Percentiles rank a stretch among this genome's conserved stretches.
phyloP scores from a whole-genome alignment of 2,797 vertebrate species.

The Ctenopoma multispine region DNA sequence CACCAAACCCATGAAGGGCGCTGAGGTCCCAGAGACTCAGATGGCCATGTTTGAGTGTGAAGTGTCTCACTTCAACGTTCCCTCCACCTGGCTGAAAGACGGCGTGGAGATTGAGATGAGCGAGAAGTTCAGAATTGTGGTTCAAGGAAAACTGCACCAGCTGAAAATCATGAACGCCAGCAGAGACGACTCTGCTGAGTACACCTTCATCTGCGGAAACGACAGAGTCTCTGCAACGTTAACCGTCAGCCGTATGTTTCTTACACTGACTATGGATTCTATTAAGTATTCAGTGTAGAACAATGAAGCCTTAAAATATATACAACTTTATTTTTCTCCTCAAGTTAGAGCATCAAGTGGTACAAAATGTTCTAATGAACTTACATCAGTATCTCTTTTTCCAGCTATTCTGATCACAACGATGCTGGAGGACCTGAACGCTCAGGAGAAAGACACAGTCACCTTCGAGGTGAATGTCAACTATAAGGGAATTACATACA shows the following conservation, averaged over 20 bases:
- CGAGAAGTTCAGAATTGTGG: constrained; percentile 94
- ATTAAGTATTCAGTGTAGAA: too few relatives aligned
- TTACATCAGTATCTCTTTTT: constrained; percentile 12
- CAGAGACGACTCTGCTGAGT: constrained; percentile 92
- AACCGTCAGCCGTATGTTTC: constrained; percentile 89
- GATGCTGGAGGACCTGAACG: constrained; percentile 93
- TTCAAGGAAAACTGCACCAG: constrained; percentile 96
- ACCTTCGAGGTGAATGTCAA: constrained; percentile 97
- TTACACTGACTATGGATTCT: not conserved
- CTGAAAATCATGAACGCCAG: constrained; percentile 94
- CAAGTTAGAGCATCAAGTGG: too few relatives aligned
- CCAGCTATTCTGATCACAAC: constrained; percentile 92
- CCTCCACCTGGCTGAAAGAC: constrained; percentile 93
- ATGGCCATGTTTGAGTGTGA: constrained; percentile 94
- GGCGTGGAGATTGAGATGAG: constrained; percentile 97
- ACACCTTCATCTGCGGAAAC: constrained; percentile 94
- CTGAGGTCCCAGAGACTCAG: constrained; percentile 93
- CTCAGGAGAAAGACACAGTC: constrained; percentile 96
- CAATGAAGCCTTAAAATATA: too few relatives aligned
- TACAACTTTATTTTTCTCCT: too few relatives aligned
- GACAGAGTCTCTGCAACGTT: constrained; percentile 91
- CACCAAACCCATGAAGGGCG: constrained; percentile 90
- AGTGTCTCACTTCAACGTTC: constrained; percentile 96
- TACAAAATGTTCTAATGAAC: not conserved
- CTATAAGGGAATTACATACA: constrained; percentile 93